Evolutionary conservation across 2,888 invertebrate species (phyloP).

Genomic region (Oasisia sp.): DNA sequence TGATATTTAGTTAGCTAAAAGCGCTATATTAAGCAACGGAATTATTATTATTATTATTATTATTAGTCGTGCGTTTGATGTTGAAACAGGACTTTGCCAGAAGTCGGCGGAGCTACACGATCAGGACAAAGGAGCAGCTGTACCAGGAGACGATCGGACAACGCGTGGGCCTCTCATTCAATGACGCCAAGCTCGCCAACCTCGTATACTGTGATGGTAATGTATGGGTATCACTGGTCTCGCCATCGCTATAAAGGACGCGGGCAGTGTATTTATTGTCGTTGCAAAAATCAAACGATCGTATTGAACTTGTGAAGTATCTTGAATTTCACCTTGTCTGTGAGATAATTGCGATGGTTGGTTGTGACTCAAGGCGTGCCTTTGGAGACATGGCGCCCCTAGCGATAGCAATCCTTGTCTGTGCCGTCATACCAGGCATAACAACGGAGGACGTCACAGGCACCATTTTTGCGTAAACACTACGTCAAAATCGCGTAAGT

Average conservation of each 20-base stretch:
- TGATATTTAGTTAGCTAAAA: too few species aligned
- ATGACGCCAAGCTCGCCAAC: slow-evolving; percentile 18
- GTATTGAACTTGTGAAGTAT: not conserved
- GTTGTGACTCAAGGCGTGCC: too few species aligned
- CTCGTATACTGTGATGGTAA: slow-evolving; percentile 24
- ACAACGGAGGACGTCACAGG: too few species aligned
- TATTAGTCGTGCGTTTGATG: not conserved
- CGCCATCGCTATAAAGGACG: not conserved
- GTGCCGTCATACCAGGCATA: too few species aligned
- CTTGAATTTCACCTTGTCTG: too few species aligned
- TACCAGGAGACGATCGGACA: slow-evolving; percentile 17
- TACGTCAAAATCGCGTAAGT: too few species aligned
- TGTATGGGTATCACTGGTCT: not conserved
- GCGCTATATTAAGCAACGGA: too few species aligned
- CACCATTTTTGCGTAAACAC: too few species aligned
- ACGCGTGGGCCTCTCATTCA: slow-evolving; percentile 20
- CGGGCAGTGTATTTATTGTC: not conserved
- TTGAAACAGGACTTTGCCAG: slow-evolving; percentile 36
- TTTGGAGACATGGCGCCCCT: too few species aligned
- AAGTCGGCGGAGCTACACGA: slow-evolving; percentile 34
- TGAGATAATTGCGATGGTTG: too few species aligned
- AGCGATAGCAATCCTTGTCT: too few species aligned
- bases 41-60: too few species aligned
- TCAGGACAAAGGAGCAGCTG: slow-evolving; percentile 13
- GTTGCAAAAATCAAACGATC: not conserved